A percentile compares a stretch with the other conserved stretches of the same genome.
Evolutionary conservation across 2,797 vertebrate genomes (phyloP).

Genomic region (Parotocinclus haroldoi): DNA sequence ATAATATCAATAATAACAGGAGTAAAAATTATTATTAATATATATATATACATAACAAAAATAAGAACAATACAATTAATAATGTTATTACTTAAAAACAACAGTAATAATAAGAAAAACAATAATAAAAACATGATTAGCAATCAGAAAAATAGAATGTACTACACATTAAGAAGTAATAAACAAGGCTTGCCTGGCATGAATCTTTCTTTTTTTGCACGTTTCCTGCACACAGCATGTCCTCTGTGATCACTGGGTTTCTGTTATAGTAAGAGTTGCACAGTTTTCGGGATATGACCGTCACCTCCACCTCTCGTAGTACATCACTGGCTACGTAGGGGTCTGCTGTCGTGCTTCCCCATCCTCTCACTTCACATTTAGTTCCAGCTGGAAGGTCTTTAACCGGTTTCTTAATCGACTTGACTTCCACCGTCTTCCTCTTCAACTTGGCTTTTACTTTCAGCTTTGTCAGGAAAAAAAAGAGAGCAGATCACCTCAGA

Average conservation of each 20-base stretch:
- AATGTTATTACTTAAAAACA: too few species aligned
- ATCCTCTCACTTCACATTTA: slow-evolving; percentile 50
- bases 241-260: slow-evolving; percentile 38
- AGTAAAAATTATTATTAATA: too few species aligned
- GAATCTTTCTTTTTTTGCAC: slow-evolving; percentile 34
- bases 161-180: too few species aligned
- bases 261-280: slow-evolving; percentile 44
- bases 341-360: slow-evolving; percentile 30
- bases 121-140: too few species aligned
- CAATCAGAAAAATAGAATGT: too few species aligned
- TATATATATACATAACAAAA: too few species aligned
- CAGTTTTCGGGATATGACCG: slow-evolving; percentile 31
- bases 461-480: slow-evolving; percentile 32
- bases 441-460: slow-evolving; percentile 23
- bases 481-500: background rate
- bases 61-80: too few species aligned
- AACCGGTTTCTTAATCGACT: slow-evolving; percentile 30
- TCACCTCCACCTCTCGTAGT: slow-evolving; percentile 46
- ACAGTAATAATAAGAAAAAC: too few species aligned
- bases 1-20: too few species aligned
- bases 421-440: slow-evolving; percentile 30
- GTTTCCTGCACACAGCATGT: slow-evolving; percentile 56
- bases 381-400: slow-evolving; percentile 37
- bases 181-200: slow-evolving; percentile 42
- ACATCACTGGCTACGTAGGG: background rate